Base-by-base conservation (phyloP, 2,888 invertebrate genomes). In the Oeneis ivallda region DNA sequence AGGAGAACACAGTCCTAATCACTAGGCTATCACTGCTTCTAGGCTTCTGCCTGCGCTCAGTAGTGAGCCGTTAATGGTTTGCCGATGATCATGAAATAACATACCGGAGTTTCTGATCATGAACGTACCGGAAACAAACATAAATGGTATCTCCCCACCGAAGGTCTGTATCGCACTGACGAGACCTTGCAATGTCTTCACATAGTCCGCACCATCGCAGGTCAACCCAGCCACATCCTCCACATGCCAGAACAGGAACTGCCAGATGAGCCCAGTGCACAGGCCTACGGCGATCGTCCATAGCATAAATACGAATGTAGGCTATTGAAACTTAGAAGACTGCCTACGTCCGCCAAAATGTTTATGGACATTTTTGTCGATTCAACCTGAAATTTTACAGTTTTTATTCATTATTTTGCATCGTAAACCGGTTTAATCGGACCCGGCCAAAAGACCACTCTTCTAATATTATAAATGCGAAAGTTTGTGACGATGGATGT, bases 211-310 rank as follows among this genome's bases (percentile, higher is more conserved):
- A 1, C 88, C 85, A 49, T 88, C 85, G 66, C 90, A 93, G 59
- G 86, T 79, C 64, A 77, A 60, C 0, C 78, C 81, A 0, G 94
- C 94, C 64, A 97, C 85, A 70, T 96, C 95, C 83, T 97, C 97
- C 13, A 96, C 85, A 72, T 96, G 94, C 96, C 96, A 97, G 79
- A 97, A 97, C 0, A 98, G 87, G 80, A 97, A 98, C 74, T 97
- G 95, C 96, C 98, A 98, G 26, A 97, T 89, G 0, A 97, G 85
- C 0, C 96, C 97, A 0, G 97, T 97, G 75, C 96, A 95, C 71
- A 97, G 92, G 0, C 98, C 98, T 26, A 97, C 95, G 1, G 93
- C 93, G 67, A 96, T 93, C 65, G 97, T 96, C 95, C 97, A 96
- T 17, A 95, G 68, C 65, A 96, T 92, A 80, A 97, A 98, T 1